Evolutionary conservation across 2,888 invertebrate genomes (phyloP), one percentile per base, ranked within the genome.

Genomic region (Bellardia pandia): DNA sequence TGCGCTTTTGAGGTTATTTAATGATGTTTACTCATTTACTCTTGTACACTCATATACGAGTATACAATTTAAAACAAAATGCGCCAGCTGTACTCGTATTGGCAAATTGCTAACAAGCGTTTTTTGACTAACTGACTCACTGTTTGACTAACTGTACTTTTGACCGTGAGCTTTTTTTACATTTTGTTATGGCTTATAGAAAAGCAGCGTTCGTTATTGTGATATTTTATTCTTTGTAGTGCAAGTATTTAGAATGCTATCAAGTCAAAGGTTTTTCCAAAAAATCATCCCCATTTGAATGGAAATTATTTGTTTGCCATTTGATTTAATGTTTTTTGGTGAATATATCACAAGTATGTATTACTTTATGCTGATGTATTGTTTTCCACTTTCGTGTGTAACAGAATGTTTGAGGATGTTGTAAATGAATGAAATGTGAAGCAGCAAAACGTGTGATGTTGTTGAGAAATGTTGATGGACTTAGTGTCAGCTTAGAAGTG

Each of bases 111-210:
- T 83, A 71, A 83, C 83, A 33, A 71, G 71, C 77, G 37, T 45
- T 14, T 37, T 77, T 53, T 75, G 79, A 56, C 76, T 58, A 83
- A 71, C 81, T 81, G 75, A 51, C 66, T 68, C 56, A 76, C 75
- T 64, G 58, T 66, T 76, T 53, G 45, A 45, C 72, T 88, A 87
- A 92, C 92, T 92, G 93, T 92, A 92, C 93, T 90, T 92, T 89
- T 89, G 89, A 76, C 88, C 86, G 87, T 80, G 80, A 82, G 81
- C 84, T 74, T 84, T 86, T 78, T 72, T 62, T 48, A 11, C 45
- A n/a, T 40, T n/a, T n/a, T 58, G 60, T 5, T 33, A 56, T 48
- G 33, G 53, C 53, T 69, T 80, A 62, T 30, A 66, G 84, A 86
- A n/a, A n/a, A 86, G 75, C 86, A 77, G 53, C 42, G 48, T 48